Conservation (phyloP, 2,888 invertebrate species). For the Cabera pusaria region DNA sequence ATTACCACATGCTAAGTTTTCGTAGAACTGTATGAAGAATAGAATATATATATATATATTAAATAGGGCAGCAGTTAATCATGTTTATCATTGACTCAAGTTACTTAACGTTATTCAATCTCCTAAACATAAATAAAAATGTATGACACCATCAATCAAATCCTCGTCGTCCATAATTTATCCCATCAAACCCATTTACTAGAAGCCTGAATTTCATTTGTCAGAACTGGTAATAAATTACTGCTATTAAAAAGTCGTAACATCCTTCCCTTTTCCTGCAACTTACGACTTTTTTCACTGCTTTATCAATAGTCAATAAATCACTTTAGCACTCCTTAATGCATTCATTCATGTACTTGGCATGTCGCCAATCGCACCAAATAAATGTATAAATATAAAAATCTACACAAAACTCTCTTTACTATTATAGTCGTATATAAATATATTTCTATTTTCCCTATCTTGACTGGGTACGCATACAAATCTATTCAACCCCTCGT, state of each 20-base stretch:
- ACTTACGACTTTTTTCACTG: not conserved
- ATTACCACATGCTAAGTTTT: no score
- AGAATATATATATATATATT: no score
- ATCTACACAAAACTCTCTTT: conserved; percentile 76
- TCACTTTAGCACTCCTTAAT: conserved; percentile 38
- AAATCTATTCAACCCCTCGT: conserved; percentile 68
- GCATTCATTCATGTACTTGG: conserved; percentile 55
- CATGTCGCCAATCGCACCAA: conserved; percentile 47
- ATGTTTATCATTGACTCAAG: no score
- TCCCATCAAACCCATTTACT: conserved; percentile 21
- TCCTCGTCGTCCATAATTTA: conserved; percentile 17
- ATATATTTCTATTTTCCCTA: conserved; percentile 71
- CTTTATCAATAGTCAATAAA: conserved; percentile 15
- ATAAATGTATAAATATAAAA: conserved; percentile 33
- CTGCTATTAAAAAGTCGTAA: not conserved
- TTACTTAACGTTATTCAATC: conserved; percentile 8
- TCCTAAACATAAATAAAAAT: conserved; percentile 17
- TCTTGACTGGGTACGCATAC: conserved; percentile 66
- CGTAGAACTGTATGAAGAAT: no score
- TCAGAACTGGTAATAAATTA: conserved; percentile 4
- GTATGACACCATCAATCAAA: conserved; percentile 24
- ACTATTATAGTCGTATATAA: conserved; percentile 79
- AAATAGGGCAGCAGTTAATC: no score
- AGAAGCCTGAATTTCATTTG: conserved; percentile 27
- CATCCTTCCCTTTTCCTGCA: not conserved